phyloP scores from a whole-genome alignment of 2,888 invertebrate genomes.

The Hyposoter didymator region DNA sequence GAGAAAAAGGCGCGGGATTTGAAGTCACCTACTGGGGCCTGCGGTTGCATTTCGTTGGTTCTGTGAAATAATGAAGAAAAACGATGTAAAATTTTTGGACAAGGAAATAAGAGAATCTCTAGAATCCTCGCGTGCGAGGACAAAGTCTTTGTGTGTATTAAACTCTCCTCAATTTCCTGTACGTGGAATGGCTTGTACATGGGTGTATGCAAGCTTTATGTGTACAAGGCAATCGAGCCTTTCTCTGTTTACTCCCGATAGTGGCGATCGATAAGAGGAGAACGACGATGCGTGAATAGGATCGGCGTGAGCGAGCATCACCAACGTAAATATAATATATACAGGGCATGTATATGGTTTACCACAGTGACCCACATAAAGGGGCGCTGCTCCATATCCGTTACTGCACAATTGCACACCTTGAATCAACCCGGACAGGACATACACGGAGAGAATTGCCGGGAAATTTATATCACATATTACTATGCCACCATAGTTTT shows the following conservation, averaged over 20 bases:
- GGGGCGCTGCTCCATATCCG: slow-evolving; percentile 48
- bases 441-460: too few species aligned
- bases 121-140: neutral
- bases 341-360: slow-evolving; percentile 26
- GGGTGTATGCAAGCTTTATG: neutral
- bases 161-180: slow-evolving; percentile 12
- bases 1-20: too few species aligned
- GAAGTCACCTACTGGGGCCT: too few species aligned
- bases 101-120: neutral
- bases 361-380: slow-evolving; percentile 74
- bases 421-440: neutral
- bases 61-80: neutral
- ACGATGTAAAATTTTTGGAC: neutral
- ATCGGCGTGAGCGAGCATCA: slow-evolving; percentile 34
- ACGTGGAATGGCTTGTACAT: neutral
- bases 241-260: slow-evolving; percentile 75
- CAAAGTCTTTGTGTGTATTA: neutral
- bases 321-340: slow-evolving; percentile 45
- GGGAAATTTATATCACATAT: too few species aligned
- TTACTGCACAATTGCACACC: slow-evolving; percentile 29
- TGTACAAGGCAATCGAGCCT: slow-evolving; percentile 71
- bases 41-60: neutral
- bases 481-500: too few species aligned
- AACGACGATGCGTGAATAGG: slow-evolving; percentile 52
- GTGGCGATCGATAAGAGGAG: slow-evolving; percentile 73